Evolutionary conservation across 37 sponge, comb jelly and placozoan genomes (phyloP).

Genomic region (Ephydatia muelleri): DNA sequence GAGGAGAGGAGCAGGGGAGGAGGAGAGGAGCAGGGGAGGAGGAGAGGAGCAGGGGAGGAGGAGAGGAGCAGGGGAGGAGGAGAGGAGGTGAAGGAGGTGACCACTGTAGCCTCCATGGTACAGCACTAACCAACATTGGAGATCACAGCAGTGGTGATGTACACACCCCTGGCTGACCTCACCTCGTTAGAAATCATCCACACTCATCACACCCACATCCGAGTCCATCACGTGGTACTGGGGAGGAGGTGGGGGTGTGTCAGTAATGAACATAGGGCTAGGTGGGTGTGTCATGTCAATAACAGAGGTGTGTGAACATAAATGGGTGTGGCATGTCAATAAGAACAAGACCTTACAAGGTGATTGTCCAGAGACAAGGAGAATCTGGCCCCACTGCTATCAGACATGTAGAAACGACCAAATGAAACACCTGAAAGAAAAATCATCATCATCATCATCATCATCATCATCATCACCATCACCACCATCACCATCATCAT

Average conservation of each 20-base stretch:
- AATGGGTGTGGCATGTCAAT: neutral
- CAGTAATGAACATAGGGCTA: neutral
- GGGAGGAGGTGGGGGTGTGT: too few relatives aligned
- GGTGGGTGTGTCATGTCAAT: neutral
- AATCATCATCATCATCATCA: too few relatives aligned
- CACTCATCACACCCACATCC: neutral
- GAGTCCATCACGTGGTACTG: neutral
- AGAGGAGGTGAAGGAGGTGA: too few relatives aligned
- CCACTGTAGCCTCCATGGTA: too few relatives aligned
- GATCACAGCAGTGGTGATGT: slow-evolving; percentile 49
- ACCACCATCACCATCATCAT: too few relatives aligned
- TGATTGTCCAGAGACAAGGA: slow-evolving; percentile 63
- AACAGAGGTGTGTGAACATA: neutral
- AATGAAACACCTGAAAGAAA: too few relatives aligned
- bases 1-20: too few relatives aligned
- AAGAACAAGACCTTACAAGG: slow-evolving; percentile 15
- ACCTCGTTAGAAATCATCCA: slow-evolving; percentile 79
- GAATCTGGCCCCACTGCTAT: slow-evolving; percentile 30
- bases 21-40: too few relatives aligned
- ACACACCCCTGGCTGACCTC: slow-evolving; percentile 61
- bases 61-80: neutral
- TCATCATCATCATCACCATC: too few relatives aligned
- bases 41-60: neutral
- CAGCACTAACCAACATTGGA: neutral
- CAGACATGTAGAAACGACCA: neutral